Base-by-base conservation (phyloP, 2,888 invertebrate species). In the Psococerastis gibbosa region DNA sequence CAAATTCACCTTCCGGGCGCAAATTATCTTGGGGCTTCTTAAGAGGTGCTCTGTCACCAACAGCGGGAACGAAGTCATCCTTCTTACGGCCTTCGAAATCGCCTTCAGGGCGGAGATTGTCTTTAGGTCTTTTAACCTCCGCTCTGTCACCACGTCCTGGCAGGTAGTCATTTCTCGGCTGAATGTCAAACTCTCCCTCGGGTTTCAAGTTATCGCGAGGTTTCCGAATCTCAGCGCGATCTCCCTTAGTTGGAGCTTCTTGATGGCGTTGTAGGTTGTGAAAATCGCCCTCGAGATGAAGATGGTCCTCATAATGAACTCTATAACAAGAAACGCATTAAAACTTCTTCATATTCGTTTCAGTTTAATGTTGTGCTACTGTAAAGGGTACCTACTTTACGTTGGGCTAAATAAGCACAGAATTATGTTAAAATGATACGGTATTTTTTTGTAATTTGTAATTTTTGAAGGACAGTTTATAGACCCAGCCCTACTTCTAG, bases 221-320 rank as follows among this genome's bases (percentile, higher is more conserved):
- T 45, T 51, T 55, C 4, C 43, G 48, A 2, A 56, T 49, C 3
- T 50, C 50, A 15, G 49, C 51, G 9, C 56, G 48, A 32, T 56
- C 57, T 1, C 54, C 54, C 18, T 48, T 47, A 3, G 64, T 64
- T 38, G 60, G 59, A 48, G 64, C 66, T 50, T 70, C 69, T 43
- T 63, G 62, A 42, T 61, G 65, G 49, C 67, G 62, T 51, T 65
- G 59, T 1, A 66, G 68, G 41, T 62, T 57, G 51, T 71, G 71
- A 11, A 27, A 27, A 2, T 69, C 75, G 11, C 80, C 80, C 56
- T 80, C 80, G 52, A 73, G 67, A 44, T 72, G 73, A 41, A 82
- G 65, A 55, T 81, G 75, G 57, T 81, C 80, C 56, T 75, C 74
- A 27, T 27, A 27, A 27, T 27, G 27, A 27, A 27, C 11, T 27